Conservation (phyloP, 2,797 vertebrate species). For the Pelochelys cantorii region DNA sequence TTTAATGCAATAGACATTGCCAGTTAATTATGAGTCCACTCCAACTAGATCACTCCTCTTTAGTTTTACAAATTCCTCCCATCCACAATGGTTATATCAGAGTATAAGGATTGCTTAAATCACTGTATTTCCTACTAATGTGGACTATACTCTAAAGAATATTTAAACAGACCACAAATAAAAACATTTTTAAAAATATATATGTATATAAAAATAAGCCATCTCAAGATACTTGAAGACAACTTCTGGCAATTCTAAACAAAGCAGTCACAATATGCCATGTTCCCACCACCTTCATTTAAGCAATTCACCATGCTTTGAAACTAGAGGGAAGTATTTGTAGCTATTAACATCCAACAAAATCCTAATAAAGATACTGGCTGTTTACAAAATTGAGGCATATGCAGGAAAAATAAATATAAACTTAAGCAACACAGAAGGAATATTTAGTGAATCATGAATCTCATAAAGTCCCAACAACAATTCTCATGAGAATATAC, state of each 20-base stretch:
- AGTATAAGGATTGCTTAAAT: background rate
- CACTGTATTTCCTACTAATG: background rate
- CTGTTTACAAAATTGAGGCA: slow-evolving; percentile 12
- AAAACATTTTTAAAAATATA: background rate
- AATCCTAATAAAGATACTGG: background rate
- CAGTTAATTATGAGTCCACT: background rate
- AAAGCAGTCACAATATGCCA: background rate
- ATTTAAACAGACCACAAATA: background rate
- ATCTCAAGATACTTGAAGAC: background rate
- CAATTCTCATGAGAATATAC: slow-evolving; percentile 57
- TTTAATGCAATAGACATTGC: background rate
- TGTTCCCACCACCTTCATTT: background rate
- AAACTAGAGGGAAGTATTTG: background rate
- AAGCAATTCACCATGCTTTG: background rate
- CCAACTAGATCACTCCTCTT: background rate
- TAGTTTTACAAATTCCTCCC: background rate
- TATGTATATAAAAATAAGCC: background rate
- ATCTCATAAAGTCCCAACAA: slow-evolving; percentile 32
- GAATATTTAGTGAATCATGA: slow-evolving; percentile 12
- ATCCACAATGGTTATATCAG: background rate
- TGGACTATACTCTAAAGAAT: background rate
- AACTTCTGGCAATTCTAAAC: background rate
- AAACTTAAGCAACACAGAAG: slow-evolving; percentile 1
- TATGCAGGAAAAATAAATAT: slow-evolving; percentile 22
- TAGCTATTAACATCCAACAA: background rate